phyloP scores from a whole-genome alignment of 2,113 vertebrate species.

The Parotia lawesii region DNA sequence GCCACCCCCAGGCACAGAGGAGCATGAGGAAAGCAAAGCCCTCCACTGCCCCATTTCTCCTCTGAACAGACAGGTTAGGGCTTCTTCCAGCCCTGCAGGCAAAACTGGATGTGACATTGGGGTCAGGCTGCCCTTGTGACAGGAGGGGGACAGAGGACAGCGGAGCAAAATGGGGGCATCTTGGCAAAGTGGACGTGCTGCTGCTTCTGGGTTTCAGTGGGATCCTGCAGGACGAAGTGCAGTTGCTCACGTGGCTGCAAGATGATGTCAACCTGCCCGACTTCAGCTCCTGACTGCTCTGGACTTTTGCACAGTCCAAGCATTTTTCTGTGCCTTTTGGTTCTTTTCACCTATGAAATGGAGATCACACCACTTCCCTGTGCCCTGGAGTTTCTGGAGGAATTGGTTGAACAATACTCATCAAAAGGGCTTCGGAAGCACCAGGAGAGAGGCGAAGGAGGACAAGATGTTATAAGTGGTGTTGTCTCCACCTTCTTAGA shows the following conservation, averaged over 20 bases:
- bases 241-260: background rate
- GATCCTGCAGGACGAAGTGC: background rate
- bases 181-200: background rate
- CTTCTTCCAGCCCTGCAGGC: background rate
- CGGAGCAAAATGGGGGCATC: fast-evolving
- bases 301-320: background rate
- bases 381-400: background rate
- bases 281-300: background rate
- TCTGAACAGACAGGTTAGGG: background rate
- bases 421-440: background rate
- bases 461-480: constrained; percentile 1
- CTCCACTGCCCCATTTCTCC: background rate
- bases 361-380: background rate
- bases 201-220: background rate
- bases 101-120: background rate
- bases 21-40: background rate
- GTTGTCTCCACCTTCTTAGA: background rate
- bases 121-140: background rate
- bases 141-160: background rate
- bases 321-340: background rate
- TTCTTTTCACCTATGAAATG: background rate
- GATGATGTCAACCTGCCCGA: background rate
- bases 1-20: fast-evolving
- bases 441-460: background rate
- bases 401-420: background rate